Evolutionary conservation across 2,797 vertebrate genomes (phyloP), one percentile per base, ranked within the genome.

Genomic region (Pipistrellus pipistrellus): DNA sequence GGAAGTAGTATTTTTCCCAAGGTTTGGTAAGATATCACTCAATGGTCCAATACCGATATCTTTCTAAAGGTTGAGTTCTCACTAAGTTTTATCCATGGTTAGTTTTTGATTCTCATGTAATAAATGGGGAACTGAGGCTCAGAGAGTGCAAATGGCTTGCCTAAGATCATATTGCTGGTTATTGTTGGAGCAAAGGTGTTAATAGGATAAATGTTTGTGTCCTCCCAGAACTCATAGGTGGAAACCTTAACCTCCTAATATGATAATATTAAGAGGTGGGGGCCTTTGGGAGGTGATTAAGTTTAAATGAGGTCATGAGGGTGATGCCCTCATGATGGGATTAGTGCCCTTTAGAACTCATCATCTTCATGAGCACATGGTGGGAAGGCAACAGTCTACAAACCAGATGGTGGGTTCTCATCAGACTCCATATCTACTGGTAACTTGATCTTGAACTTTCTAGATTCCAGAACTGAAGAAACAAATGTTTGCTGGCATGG

Each of bases 41-140:
- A 76, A 35, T 55, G 14, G 32, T 44, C n/a, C 38, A 2, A 4
- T 15, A 30, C 44, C 64, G 27, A 6, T 95, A 13, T 55, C 77
- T 93, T 90, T 46, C 69, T 68, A 77, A 95, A 53, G 15, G 25
- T 93, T 51, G 11, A 5, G 44, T 86, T 78, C 72, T 55, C 44
- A 44, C 30, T 73, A 81, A 73, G 55, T 68, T 95, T 93, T 88
- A 62, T 51, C 32, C 3, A 3, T 23, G 18, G 57, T 51, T 9
- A 21, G 27, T 94, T 78, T 72, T 77, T 90, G 85, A 68, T 41
- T 48, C 0, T 15, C 38, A 27, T 2, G 35, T 86, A 51, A 71
- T 48, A 48, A 75, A 77, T 86, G 44, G 57, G 38, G 71, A 94
- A 90, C 48, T 17, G 44, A 91, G 12, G 23, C 27, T 12, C 72